phyloP scores from a whole-genome alignment of 2,888 invertebrate species.

The Dicyrtoma fusca region DNA sequence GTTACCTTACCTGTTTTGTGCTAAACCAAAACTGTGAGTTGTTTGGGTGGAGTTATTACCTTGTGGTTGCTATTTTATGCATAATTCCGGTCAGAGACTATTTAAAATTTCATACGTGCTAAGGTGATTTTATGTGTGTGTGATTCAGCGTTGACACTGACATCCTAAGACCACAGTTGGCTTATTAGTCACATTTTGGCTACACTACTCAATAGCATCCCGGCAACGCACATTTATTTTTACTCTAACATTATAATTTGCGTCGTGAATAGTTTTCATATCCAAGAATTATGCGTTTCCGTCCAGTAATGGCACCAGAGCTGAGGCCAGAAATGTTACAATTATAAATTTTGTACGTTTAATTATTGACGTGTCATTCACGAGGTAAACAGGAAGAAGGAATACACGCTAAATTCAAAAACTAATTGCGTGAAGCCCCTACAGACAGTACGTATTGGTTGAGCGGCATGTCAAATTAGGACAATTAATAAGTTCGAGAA shows the following conservation, averaged over 20 bases:
- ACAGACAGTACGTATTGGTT: too few relatives aligned
- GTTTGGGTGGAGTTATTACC: slow-evolving; percentile 33
- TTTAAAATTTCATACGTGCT: background rate
- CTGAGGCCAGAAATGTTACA: background rate
- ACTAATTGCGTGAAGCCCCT: background rate
- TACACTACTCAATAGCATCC: too few relatives aligned
- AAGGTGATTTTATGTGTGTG: background rate
- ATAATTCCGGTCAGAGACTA: slow-evolving; percentile 30
- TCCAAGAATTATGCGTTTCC: too few relatives aligned
- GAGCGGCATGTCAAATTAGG: slow-evolving; percentile 3
- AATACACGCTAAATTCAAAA: background rate
- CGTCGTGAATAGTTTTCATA: too few relatives aligned
- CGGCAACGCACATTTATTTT: too few relatives aligned
- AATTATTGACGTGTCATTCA: background rate
- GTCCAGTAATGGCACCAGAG: too few relatives aligned
- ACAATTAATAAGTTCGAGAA: slow-evolving; percentile 7
- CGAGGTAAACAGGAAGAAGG: background rate
- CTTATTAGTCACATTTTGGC: too few relatives aligned
- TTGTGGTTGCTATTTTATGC: slow-evolving; percentile 19
- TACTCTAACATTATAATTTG: too few relatives aligned
- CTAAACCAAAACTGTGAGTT: slow-evolving; percentile 4
- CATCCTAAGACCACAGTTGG: too few relatives aligned
- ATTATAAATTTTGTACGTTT: slow-evolving; percentile 10
- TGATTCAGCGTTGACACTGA: background rate
- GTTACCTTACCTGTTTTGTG: slow-evolving; percentile 10